These are phyloP conservation scores for Charina bottae DNA, from an alignment of 2,113 vertebrate genomes.

Conservation along the genomic window DNA sequence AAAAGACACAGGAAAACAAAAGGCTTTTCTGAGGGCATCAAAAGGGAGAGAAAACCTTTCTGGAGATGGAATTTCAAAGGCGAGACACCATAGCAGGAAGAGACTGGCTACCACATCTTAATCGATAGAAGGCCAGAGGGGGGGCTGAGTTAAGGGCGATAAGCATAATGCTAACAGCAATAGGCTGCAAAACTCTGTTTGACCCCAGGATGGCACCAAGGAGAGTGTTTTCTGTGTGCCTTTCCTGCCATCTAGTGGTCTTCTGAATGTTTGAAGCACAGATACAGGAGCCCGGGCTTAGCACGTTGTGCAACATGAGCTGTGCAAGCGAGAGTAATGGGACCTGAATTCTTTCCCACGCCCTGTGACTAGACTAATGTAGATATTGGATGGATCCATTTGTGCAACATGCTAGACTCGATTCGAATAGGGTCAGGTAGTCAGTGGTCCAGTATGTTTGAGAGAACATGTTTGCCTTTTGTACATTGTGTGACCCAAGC, in stretches of 20 bases:
- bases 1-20: no score
- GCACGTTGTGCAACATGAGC: neutral
- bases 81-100: no score
- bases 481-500: no score
- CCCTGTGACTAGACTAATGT: neutral
- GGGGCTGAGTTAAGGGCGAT: no score
- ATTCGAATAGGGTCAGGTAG: no score
- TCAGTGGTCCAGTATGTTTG: no score
- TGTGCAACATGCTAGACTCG: neutral
- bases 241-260: neutral
- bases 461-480: no score
- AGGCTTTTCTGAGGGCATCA: no score
- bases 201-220: neutral
- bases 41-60: no score
- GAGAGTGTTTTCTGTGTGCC: neutral
- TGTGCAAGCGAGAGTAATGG: neutral
- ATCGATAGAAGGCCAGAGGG: neutral
- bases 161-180: neutral
- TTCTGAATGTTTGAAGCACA: neutral
- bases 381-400: neutral
- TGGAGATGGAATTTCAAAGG: no score
- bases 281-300: neutral
- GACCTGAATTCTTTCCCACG: neutral
- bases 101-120: neutral
- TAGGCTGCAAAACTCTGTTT: neutral